These are phyloP conservation scores for Ephydatia muelleri DNA, from an alignment of 37 sponge, comb jelly and placozoan genomes.

Conservation along the genomic window DNA sequence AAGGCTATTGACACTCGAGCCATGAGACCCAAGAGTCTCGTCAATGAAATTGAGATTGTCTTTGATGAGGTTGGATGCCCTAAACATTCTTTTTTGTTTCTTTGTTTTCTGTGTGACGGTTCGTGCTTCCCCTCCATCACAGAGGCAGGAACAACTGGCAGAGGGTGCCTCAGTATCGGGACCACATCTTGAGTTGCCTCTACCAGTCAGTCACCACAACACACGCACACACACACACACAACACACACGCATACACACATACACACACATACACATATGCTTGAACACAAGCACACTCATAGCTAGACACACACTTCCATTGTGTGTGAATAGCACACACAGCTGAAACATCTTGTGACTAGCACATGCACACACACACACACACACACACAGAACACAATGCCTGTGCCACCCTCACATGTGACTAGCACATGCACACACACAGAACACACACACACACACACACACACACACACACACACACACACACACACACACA, in stretches of 20 bases:
- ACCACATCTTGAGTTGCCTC: slow-evolving; percentile 69
- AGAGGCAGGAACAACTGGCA: slow-evolving; percentile 82
- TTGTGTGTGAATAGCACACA: too few species aligned
- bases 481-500: too few species aligned
- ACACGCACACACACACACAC: too few species aligned
- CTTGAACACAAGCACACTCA: too few species aligned
- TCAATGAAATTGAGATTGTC: slow-evolving; percentile 79
- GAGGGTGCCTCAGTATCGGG: slow-evolving; percentile 50
- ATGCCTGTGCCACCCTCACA: too few species aligned
- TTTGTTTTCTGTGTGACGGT: not conserved
- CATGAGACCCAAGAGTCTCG: slow-evolving; percentile 87
- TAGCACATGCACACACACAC: too few species aligned
- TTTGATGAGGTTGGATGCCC: slow-evolving; percentile 71
- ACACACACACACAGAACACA: too few species aligned
- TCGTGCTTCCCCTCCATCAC: not conserved
- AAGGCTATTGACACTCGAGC: slow-evolving; percentile 76
- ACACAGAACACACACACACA: not conserved
- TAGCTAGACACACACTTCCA: too few species aligned
- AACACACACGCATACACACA: not conserved
- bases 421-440: too few species aligned
- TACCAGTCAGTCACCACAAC: slow-evolving; percentile 67
- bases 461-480: not conserved
- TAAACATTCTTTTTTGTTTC: not conserved
- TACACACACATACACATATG: too few species aligned
- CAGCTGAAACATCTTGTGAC: too few species aligned